Evolutionary conservation across 2,797 vertebrate genomes (phyloP).

Genomic region (Sparus aurata): DNA sequence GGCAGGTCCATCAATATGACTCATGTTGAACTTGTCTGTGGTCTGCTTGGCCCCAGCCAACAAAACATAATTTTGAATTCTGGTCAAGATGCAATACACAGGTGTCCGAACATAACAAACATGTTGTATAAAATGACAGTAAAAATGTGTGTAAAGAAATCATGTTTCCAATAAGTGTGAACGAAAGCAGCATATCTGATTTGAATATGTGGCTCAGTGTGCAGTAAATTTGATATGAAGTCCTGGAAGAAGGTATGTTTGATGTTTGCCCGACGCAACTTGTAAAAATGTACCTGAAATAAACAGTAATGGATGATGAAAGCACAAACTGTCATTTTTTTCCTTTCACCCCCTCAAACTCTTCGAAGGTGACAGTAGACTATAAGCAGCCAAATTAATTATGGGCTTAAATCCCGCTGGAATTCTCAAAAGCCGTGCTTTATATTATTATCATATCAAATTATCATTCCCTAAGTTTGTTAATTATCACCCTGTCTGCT

Average conservation of each 20-base stretch:
- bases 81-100: constrained; percentile 27
- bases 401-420: constrained; percentile 44
- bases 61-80: constrained; percentile 38
- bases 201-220: background rate
- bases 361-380: constrained; percentile 35
- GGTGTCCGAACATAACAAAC: constrained; percentile 15
- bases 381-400: constrained; percentile 60
- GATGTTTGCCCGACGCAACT: background rate
- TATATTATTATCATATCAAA: constrained; percentile 68
- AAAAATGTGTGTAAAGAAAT: background rate
- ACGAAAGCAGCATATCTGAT: background rate
- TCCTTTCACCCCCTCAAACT: constrained; percentile 8
- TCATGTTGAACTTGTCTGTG: constrained; percentile 34
- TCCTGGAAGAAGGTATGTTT: constrained; percentile 1
- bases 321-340: constrained; percentile 6
- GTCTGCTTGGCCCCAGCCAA: constrained; percentile 12
- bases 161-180: background rate
- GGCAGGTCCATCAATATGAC: constrained; percentile 53
- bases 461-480: constrained; percentile 68
- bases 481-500: constrained; percentile 73
- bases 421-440: constrained; percentile 58
- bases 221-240: background rate
- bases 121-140: constrained; percentile 1
- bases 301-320: constrained; percentile 17
- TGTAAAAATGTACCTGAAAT: background rate